Conservation (phyloP, 1,140 invertebrate genomes). For the Listronotus oregonensis region DNA sequence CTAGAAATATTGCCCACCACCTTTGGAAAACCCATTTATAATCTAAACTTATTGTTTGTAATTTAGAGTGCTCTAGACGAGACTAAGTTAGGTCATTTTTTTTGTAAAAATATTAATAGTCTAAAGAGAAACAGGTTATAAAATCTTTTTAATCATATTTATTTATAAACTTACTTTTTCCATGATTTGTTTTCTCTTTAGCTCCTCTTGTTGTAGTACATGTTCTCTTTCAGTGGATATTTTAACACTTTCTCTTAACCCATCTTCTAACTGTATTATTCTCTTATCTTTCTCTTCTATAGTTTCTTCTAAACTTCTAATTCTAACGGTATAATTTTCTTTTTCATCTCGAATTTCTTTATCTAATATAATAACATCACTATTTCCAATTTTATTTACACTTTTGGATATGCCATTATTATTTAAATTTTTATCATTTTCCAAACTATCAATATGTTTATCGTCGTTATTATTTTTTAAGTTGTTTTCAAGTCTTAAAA, state of each 20-base stretch:
- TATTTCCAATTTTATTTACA: constrained; percentile 7
- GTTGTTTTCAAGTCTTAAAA: constrained; percentile 40
- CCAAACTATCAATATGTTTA: constrained; percentile 12
- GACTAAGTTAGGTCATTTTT: too few relatives aligned
- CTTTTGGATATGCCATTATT: constrained; percentile 19
- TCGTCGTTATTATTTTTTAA: constrained; percentile 32
- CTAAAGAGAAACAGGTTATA: too few relatives aligned
- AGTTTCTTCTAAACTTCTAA: constrained; percentile 28
- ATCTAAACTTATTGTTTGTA: too few relatives aligned
- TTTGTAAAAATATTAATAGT: too few relatives aligned
- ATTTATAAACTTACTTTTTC: constrained; percentile 62
- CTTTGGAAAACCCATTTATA: too few relatives aligned
- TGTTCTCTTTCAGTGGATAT: constrained; percentile 68
- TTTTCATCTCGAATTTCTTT: not conserved
- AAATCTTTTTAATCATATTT: too few relatives aligned
- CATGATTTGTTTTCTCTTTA: constrained; percentile 63
- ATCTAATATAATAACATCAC: not conserved
- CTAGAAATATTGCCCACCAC: too few relatives aligned
- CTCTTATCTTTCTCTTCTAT: constrained; percentile 48
- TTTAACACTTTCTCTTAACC: constrained; percentile 69
- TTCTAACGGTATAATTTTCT: constrained; percentile 18
- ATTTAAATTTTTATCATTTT: constrained; percentile 41
- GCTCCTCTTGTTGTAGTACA: constrained; percentile 66
- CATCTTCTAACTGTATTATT: constrained; percentile 81
- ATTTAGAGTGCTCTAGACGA: too few relatives aligned